Evolutionary conservation across 2,888 invertebrate genomes (phyloP).

Genomic region (Erebia palarica): DNA sequence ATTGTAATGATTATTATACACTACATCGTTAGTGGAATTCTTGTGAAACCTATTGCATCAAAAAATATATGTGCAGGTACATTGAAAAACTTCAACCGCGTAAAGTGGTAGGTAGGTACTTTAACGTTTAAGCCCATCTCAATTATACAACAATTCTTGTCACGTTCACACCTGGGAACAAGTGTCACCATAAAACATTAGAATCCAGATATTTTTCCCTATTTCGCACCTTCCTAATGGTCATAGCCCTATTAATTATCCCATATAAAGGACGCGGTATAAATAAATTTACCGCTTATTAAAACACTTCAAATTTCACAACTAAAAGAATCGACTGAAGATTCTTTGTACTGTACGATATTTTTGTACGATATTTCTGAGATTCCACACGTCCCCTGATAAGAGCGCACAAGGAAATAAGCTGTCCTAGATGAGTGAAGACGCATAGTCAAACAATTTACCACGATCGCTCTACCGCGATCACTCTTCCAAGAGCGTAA

Average conservation of each 20-base stretch:
- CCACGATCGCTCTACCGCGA: too few relatives aligned
- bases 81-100: neutral
- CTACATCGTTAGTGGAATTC: neutral
- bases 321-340: slow-evolving; percentile 45
- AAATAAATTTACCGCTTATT: slow-evolving; percentile 69
- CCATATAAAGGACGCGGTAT: slow-evolving; percentile 49
- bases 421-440: too few relatives aligned
- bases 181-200: slow-evolving; percentile 19
- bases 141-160: slow-evolving; percentile 21
- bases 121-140: slow-evolving; percentile 5
- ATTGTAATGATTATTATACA: neutral
- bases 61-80: neutral
- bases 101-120: slow-evolving; percentile 4
- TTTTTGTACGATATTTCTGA: slow-evolving; percentile 14
- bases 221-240: slow-evolving; percentile 30
- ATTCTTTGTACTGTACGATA: slow-evolving; percentile 47
- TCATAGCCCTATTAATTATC: slow-evolving; percentile 49
- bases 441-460: too few relatives aligned
- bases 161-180: slow-evolving; percentile 17
- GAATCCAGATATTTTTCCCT: slow-evolving; percentile 30
- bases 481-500: too few relatives aligned
- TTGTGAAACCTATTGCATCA: neutral
- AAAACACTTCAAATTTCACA: slow-evolving; percentile 64
- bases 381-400: neutral
- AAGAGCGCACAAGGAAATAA: too few relatives aligned